These are phyloP conservation scores for Hemiscyllium ocellatum DNA, from an alignment of 2,113 vertebrate genomes.

Conservation along the genomic window DNA sequence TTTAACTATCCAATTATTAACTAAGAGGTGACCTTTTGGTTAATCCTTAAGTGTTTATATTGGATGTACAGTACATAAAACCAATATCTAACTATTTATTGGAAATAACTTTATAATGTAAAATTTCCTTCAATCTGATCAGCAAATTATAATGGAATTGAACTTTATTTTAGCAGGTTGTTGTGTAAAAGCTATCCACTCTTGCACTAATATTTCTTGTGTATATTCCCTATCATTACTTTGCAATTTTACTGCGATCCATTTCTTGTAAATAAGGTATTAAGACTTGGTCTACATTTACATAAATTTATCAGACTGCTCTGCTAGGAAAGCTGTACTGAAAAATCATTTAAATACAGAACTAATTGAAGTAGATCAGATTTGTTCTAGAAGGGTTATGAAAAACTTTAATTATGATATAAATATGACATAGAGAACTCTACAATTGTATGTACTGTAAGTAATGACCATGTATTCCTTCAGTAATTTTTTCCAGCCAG, in stretches of 20 bases:
- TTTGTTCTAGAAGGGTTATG: conserved; percentile 51
- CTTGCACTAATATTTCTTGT: conserved; percentile 67
- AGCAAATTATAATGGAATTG: conserved; percentile 32
- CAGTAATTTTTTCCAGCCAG: conserved; percentile 51
- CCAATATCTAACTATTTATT: conserved; percentile 28
- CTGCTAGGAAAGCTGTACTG: conserved; percentile 65
- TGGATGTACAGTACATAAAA: conserved; percentile 36
- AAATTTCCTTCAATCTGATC: not conserved
- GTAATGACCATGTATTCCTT: conserved; percentile 53
- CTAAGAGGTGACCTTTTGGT: not conserved
- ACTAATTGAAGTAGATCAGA: conserved; percentile 63
- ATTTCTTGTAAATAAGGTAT: conserved; percentile 98
- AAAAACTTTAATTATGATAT: conserved; percentile 76
- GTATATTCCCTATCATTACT: conserved; percentile 57
- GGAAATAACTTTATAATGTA: conserved; percentile 19
- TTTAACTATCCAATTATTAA: conserved; percentile 25
- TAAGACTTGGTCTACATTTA: conserved; percentile 82
- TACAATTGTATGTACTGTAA: conserved; percentile 71
- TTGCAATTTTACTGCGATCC: conserved; percentile 40
- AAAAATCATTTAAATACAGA: conserved; percentile 79
- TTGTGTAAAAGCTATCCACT: conserved; percentile 54
- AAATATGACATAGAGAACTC: conserved; percentile 46
- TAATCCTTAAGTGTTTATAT: conserved; percentile 5
- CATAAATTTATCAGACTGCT: conserved; percentile 88
- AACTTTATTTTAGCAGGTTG: conserved; percentile 34